Conservation (phyloP, 2,888 invertebrate genomes). For the Drosophila nigricruria region DNA sequence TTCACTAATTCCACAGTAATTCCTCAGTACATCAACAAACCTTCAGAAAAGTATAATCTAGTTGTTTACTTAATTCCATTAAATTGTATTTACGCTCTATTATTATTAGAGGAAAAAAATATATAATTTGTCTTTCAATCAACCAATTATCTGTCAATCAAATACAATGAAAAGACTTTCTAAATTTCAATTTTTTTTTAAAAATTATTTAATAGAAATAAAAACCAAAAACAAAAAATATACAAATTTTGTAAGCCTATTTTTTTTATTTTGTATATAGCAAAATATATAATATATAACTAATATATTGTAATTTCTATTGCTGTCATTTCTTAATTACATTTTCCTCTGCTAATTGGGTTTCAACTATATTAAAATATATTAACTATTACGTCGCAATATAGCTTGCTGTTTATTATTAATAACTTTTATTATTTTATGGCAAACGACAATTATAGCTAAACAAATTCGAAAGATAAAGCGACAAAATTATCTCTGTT, state of each 20-base stretch:
- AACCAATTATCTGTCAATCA: neutral
- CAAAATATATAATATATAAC: neutral
- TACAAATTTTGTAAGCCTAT: too few relatives aligned
- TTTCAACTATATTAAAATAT: neutral
- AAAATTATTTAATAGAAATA: too few relatives aligned
- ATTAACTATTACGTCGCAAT: conserved; percentile 38
- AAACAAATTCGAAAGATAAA: conserved; percentile 17
- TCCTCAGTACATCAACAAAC: neutral
- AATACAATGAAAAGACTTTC: neutral
- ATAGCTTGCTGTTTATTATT: conserved; percentile 27
- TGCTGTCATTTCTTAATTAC: neutral
- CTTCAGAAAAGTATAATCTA: neutral
- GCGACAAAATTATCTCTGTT: conserved; percentile 32
- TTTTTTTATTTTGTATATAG: too few relatives aligned
- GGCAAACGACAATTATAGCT: neutral
- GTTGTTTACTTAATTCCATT: conserved; percentile 6
- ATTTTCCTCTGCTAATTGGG: conserved; percentile 4
- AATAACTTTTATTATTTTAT: conserved; percentile 14
- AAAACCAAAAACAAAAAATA: too few relatives aligned
- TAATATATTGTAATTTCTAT: neutral
- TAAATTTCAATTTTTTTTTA: too few relatives aligned
- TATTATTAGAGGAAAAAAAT: neutral
- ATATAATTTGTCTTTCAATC: neutral
- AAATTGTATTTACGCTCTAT: neutral
- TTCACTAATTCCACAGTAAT: neutral